phyloP scores from a whole-genome alignment of 2,888 invertebrate species.

The Mellilla xanthometata region DNA sequence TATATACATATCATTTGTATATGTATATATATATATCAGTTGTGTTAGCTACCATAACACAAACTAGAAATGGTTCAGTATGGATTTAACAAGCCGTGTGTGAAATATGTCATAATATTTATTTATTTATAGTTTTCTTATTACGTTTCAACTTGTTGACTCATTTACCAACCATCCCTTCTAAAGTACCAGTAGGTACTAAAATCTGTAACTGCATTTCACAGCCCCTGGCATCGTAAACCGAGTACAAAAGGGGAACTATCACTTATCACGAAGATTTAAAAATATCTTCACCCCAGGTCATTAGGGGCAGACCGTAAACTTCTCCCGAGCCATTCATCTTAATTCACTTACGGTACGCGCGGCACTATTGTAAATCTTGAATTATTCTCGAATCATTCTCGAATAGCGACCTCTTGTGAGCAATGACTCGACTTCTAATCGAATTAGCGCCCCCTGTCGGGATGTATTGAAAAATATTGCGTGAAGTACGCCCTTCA shows the following conservation, averaged over 20 bases:
- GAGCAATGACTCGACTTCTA: slow-evolving; percentile 66
- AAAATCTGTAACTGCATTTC: neutral
- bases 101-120: too few relatives aligned
- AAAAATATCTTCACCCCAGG: slow-evolving; percentile 23
- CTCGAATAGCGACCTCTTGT: slow-evolving; percentile 58
- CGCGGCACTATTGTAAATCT: slow-evolving; percentile 45
- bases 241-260: slow-evolving; percentile 1
- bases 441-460: slow-evolving; percentile 55
- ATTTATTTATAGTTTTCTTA: too few relatives aligned
- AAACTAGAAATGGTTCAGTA: too few relatives aligned
- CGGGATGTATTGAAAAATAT: slow-evolving; percentile 49
- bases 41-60: too few relatives aligned
- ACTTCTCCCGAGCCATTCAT: slow-evolving; percentile 49
- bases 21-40: too few relatives aligned
- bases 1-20: too few relatives aligned
- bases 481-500: slow-evolving; percentile 21
- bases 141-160: too few relatives aligned
- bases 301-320: slow-evolving; percentile 32
- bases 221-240: neutral
- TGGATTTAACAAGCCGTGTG: too few relatives aligned
- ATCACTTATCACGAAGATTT: slow-evolving; percentile 14
- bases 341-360: slow-evolving; percentile 68
- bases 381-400: slow-evolving; percentile 67
- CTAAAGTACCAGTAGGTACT: too few relatives aligned
- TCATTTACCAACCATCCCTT: too few relatives aligned